A percentile compares a stretch with the other conserved stretches of the same genome.
phyloP scores from a whole-genome alignment of 2,888 invertebrate genomes.

The Agrypnus murinus region DNA sequence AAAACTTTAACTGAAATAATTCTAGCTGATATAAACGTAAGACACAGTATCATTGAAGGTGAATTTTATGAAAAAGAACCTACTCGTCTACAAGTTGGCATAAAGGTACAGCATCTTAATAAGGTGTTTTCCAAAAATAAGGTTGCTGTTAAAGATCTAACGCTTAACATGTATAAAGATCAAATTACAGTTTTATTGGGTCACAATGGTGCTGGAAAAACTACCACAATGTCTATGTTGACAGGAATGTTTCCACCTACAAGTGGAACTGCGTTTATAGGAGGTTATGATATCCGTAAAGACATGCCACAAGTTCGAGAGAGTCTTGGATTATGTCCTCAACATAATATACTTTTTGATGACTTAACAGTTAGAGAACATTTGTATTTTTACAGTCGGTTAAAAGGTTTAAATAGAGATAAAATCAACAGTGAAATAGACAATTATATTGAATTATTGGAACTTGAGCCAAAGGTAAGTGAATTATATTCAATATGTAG shows the following conservation, averaged over 20 bases:
- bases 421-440: conserved; percentile 77
- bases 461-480: conserved; percentile 78
- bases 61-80: conserved; percentile 74
- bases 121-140: conserved; percentile 76
- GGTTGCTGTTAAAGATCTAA: conserved; percentile 79
- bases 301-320: conserved; percentile 79
- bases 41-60: conserved; percentile 20
- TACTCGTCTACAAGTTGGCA: conserved; percentile 70
- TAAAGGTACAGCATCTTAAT: conserved; percentile 74
- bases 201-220: conserved; percentile 95
- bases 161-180: conserved; percentile 87
- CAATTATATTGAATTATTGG: conserved; percentile 78
- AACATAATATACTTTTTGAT: too few relatives aligned
- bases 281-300: conserved; percentile 81
- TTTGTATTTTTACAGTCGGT: conserved; percentile 84
- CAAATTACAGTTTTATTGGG: too few relatives aligned
- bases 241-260: conserved; percentile 85
- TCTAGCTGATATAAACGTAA: background rate
- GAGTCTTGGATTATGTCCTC: conserved; percentile 84
- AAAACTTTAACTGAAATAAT: background rate
- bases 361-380: too few relatives aligned
- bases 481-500: too few relatives aligned
- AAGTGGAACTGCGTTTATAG: conserved; percentile 81
- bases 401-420: conserved; percentile 77
- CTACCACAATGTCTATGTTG: too few relatives aligned